Conservation (phyloP, 2,888 invertebrate species). For the Arrhopalites spinosus region DNA sequence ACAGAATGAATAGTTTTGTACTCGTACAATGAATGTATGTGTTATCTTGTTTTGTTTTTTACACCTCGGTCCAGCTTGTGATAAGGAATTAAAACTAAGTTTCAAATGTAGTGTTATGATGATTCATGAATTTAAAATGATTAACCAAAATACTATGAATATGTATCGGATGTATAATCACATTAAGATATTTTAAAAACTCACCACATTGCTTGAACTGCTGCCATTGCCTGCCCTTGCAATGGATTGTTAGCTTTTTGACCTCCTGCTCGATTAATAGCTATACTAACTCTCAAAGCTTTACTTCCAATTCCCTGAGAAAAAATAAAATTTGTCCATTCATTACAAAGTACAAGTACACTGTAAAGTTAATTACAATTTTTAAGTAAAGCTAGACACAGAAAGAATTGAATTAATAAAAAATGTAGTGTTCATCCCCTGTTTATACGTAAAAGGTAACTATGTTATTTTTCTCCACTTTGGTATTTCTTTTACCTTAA, state of each 20-base stretch:
- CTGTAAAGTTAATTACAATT: background rate
- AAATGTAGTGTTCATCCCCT: background rate
- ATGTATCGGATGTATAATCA: too few relatives aligned
- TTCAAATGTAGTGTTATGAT: too few relatives aligned
- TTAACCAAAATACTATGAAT: too few relatives aligned
- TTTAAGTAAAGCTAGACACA: background rate
- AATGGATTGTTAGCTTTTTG: conserved; percentile 54
- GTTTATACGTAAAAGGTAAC: background rate
- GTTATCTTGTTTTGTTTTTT: too few relatives aligned
- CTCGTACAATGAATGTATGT: too few relatives aligned
- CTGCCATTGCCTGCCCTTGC: conserved; percentile 56
- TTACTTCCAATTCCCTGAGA: conserved; percentile 60
- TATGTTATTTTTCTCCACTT: background rate
- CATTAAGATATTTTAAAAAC: too few relatives aligned
- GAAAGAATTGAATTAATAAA: background rate
- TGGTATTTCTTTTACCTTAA: conserved; percentile 63
- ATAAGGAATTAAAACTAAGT: too few relatives aligned
- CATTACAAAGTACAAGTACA: background rate
- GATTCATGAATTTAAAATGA: too few relatives aligned
- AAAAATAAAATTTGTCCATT: too few relatives aligned
- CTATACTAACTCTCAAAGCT: conserved; percentile 61
- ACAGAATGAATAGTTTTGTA: too few relatives aligned
- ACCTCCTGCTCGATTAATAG: conserved; percentile 56
- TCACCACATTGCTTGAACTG: conserved; percentile 56
- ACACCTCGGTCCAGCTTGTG: too few relatives aligned